Evolutionary conservation across 2,797 vertebrate species (phyloP), one percentile per base, ranked within the genome.

Genomic region (Danio tinwini): DNA sequence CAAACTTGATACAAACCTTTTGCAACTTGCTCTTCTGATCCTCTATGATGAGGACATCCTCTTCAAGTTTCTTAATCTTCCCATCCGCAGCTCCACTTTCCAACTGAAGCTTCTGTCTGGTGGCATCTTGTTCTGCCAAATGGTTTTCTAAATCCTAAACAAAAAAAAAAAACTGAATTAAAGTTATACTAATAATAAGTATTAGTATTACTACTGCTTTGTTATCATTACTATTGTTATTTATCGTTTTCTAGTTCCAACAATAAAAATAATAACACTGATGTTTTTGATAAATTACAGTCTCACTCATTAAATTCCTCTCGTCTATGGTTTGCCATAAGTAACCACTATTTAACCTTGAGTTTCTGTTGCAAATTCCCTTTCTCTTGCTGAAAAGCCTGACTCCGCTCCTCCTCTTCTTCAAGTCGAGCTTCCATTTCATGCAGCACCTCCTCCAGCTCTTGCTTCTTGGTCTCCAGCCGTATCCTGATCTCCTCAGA

Each of bases 281-380:
- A 3, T 29, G 5, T 45, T 44, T 67, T 17, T 21, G 12, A 67
- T 29, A 49, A 19, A 47, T 59, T 59, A 58, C 44, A 49, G 6
- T 40, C n/a, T 62, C 17, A 16, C n/a, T 62, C 17, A 16, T 56
- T 71, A 53, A 19, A 42, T 42, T 53, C 37, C 5, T 12, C 9
- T 67, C 40, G 40, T 70, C 1, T 14, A 39, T 40, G 16, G 17
- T 79, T 13, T 71, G 13, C 71, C 4, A 74, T 37, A n/a, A 53
- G 1, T 67, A 39, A 75, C 44, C 4, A 7, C 5, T 4, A 17
- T 10, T 40, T 12, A 81, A 98, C 97, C 96, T 98, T 94, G 94
- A 99, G 96, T 91, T 98, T 97, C 84, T 97, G 96, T 65, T 97
- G 95, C 96, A 98, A 96, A 88, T 98, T 98, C 89, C 98, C 98